Percentiles rank a stretch among this genome's conserved stretches.
Conservation (phyloP, 2,888 invertebrate species). For the Mimas tiliae region DNA sequence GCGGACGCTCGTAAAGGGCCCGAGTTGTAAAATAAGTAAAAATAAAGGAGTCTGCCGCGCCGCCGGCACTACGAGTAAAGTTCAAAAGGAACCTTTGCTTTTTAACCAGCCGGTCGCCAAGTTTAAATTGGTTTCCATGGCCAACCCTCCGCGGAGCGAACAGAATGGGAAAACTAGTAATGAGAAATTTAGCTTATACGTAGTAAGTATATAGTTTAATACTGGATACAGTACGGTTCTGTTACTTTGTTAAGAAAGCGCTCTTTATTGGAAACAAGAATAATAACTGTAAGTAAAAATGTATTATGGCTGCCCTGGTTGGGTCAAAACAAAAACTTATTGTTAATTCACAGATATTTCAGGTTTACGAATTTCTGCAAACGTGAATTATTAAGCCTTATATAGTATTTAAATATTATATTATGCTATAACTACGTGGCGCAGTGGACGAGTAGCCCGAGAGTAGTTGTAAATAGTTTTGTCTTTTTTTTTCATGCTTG, state of each 20-base stretch:
- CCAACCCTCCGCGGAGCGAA: slow-evolving; percentile 49
- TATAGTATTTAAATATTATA: no score
- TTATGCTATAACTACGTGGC: no score
- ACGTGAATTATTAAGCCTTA: no score
- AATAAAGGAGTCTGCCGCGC: slow-evolving; percentile 60
- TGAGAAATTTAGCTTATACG: slow-evolving; percentile 57
- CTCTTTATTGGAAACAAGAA: not conserved
- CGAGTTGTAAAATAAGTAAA: slow-evolving; percentile 71
- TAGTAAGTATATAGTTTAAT: slow-evolving; percentile 48
- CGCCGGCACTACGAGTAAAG: slow-evolving; percentile 61
- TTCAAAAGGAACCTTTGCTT: slow-evolving; percentile 77
- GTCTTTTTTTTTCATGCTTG: no score
- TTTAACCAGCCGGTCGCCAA: slow-evolving; percentile 78
- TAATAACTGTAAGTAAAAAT: not conserved
- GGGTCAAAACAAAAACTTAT: not conserved
- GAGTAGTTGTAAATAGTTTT: no score
- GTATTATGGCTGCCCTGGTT: not conserved
- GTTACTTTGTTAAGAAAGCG: slow-evolving; percentile 8
- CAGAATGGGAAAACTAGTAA: slow-evolving; percentile 70
- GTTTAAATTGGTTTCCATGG: slow-evolving; percentile 79
- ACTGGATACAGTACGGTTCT: slow-evolving; percentile 11
- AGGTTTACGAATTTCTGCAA: no score
- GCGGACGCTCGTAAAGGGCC: slow-evolving; percentile 67
- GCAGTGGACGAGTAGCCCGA: no score
- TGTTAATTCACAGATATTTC: no score